Evolutionary conservation across 2,797 vertebrate species (phyloP), one percentile per base, ranked within the genome.

Genomic region (Pipistrellus pygmaeus): DNA sequence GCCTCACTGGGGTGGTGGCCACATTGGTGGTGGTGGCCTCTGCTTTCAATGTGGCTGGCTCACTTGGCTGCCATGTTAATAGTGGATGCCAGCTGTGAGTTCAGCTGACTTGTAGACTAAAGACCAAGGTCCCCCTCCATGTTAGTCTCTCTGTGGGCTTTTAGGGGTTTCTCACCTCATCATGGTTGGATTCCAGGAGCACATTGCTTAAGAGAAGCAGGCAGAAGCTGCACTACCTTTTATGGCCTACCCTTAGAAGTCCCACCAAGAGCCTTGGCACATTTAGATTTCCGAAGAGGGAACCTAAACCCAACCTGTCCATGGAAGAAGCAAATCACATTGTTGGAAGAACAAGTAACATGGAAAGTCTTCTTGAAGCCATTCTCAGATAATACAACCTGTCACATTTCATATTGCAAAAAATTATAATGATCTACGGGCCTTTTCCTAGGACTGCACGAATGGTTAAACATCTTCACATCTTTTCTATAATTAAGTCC

Each of bases 281-380:
- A 46, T 32, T 25, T 3, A 53, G 46, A 23, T 77, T 62, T 77
- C 38, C 6, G 1, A 18, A 23, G 30, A 73, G 64, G n/a, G 17
- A 51, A 0, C 51, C 3, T 13, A 18, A 27, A 18, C 27, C 20
- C 1, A 0, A 1, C 8, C 12, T 17, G 18, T 53, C 62, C 13
- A 2, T 0, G 4, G 41, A 66, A 77, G 20, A 55, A 51, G 41
- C 10, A 48, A 62, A 38, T 66, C 2, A 2, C 14, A 1, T 1
- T n/a, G 4, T 9, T 1, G 20, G 51, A 21, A 17, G 35, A 64
- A 25, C 23, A 7, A 41, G 15, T 15, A 14, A 69, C 60, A 41
- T 8, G 27, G 1, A 30, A 77, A 51, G 44, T 8, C 80, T 75
- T 60, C 1, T 3, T 7, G n/a, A 78, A 95, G 44, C 7, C 44